Percentiles rank a stretch among this genome's conserved stretches.
Conservation (phyloP, 2,113 vertebrate species). For the Vicugna pacos region DNA sequence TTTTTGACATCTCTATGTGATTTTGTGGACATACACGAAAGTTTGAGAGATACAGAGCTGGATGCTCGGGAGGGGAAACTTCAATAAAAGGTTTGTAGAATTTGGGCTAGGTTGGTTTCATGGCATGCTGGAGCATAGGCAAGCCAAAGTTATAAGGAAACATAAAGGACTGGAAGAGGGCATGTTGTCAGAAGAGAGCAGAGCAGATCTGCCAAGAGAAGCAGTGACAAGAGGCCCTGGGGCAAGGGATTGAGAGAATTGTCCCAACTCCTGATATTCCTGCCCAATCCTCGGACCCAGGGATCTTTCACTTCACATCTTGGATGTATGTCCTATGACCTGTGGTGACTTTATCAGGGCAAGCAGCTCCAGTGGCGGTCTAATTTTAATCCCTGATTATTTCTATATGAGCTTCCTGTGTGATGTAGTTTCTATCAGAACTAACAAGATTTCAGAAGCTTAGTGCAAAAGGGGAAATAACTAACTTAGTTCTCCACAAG, state of each 20-base stretch:
- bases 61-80: not conserved
- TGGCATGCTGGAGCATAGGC: not conserved
- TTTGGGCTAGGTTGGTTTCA: not conserved
- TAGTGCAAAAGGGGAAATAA: not conserved
- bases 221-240: not conserved
- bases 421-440: not conserved
- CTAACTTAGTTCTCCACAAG: not conserved
- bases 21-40: not conserved
- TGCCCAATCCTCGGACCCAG: not conserved
- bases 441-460: not conserved
- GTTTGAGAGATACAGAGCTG: not conserved
- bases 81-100: not conserved
- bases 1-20: not conserved
- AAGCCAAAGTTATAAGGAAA: not conserved
- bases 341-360: not conserved
- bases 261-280: not conserved
- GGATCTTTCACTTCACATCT: not conserved
- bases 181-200: not conserved
- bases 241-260: not conserved
- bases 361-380: not conserved
- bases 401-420: not conserved
- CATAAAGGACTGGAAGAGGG: not conserved
- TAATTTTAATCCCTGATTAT: not conserved
- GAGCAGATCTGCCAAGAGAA: not conserved
- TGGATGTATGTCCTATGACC: not conserved